These are phyloP conservation scores for Dermatemys mawii DNA, from an alignment of 2,113 vertebrate genomes.

Conservation along the genomic window DNA sequence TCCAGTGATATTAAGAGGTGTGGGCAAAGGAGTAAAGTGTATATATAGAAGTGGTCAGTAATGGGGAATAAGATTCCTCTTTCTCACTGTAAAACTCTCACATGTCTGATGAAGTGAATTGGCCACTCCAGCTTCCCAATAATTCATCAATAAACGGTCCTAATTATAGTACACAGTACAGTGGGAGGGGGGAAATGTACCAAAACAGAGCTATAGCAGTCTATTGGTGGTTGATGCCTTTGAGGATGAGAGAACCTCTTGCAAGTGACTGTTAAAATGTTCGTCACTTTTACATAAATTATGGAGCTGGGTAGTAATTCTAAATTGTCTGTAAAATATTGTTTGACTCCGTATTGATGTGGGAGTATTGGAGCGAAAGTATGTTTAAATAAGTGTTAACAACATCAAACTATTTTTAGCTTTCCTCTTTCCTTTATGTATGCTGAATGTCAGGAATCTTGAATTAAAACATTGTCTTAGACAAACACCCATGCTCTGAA, in stretches of 20 bases:
- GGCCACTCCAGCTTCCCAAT: not conserved
- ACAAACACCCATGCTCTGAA: constrained; percentile 19
- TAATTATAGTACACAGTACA: not conserved
- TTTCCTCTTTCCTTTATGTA: not conserved
- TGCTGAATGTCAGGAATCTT: not conserved
- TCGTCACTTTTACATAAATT: not conserved
- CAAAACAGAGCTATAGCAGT: not conserved
- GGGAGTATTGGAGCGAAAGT: not conserved
- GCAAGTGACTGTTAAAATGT: not conserved
- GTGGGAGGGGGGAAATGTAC: not conserved
- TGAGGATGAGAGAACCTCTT: not conserved
- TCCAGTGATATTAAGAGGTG: accelerated
- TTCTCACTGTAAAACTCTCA: constrained; percentile 32
- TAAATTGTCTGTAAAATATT: accelerated
- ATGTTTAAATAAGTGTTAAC: not conserved
- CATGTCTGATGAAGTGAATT: not conserved
- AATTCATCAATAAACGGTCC: not conserved
- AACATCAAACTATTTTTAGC: not conserved
- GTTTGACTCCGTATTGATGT: not conserved
- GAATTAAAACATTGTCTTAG: constrained; percentile 24
- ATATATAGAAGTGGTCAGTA: not conserved
- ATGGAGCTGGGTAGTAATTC: not conserved
- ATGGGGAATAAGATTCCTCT: constrained; percentile 5
- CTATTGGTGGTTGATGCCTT: not conserved
- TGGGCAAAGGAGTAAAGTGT: not conserved